Conservation (phyloP, 2,797 vertebrate genomes). For the Kryptopterus vitreolus region DNA sequence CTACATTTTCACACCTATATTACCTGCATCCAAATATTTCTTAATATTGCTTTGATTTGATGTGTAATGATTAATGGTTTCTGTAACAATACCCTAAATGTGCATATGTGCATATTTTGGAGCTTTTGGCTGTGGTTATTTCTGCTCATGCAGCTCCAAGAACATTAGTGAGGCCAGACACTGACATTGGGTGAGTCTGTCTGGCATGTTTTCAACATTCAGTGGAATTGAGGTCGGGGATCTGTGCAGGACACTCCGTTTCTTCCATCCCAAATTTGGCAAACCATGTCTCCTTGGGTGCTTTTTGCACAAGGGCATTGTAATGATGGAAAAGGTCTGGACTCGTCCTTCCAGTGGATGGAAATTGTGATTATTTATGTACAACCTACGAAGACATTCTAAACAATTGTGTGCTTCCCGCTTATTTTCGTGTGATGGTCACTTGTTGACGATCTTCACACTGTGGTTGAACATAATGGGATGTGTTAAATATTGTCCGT, state of each 20-base stretch:
- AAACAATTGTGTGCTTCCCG: neutral
- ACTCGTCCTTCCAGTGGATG: neutral
- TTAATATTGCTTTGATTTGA: neutral
- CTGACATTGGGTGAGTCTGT: neutral
- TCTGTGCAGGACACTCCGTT: neutral
- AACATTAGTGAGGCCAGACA: neutral
- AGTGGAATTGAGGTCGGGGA: neutral
- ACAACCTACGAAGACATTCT: neutral
- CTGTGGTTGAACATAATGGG: neutral
- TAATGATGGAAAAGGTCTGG: neutral
- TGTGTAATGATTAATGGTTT: neutral
- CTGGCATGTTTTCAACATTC: neutral
- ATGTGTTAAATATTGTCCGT: neutral
- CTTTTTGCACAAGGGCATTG: neutral
- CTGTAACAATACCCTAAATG: neutral
- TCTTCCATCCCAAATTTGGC: neutral
- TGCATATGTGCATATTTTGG: neutral
- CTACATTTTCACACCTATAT: too few species aligned
- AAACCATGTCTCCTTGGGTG: neutral
- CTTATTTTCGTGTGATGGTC: neutral
- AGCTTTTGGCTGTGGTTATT: neutral
- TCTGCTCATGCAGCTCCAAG: too few species aligned
- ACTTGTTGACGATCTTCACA: neutral
- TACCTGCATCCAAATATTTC: neutral
- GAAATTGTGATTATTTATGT: neutral